Base-by-base conservation (phyloP, 2,113 vertebrate genomes). In the Gorsachius goisagi region DNA sequence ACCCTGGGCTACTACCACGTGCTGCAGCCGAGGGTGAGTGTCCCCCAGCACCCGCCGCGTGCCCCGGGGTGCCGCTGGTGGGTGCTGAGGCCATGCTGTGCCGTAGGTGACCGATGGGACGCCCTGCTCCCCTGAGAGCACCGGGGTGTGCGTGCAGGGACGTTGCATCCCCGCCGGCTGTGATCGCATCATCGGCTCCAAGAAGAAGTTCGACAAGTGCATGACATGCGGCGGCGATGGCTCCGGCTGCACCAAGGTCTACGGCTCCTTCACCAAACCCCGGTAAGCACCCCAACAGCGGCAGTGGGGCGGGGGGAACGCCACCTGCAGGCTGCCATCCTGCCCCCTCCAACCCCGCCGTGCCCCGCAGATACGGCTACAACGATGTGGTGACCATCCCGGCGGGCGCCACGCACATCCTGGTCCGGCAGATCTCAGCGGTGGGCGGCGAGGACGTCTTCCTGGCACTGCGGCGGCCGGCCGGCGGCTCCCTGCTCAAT, bases 151-250 rank as follows among this genome's bases (percentile, higher is more conserved):
- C 8, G 98, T 98, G 33, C 98, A 97, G 80, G 98, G 98, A 9
- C 98, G 94, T 59, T 98, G 98, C n/a, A 22, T 98, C 76, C 97
- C 98, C 3, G 91, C 98, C 0, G 98, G 98, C 83, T 98, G 98
- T 26, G 98, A 98, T 58, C 93, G 89, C 1, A 8, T 98, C 74
- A 98, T 98, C 5, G 98, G 98, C 68, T 98, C 98, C 73, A 98
- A 97, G 87, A 98, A 97, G 95, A 98, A 97, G 94, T 98, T 98
- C 6, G 98, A 98, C 41, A 98, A 98, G 66, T 98, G 98, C 93
- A 98, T 98, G 98, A 93, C 47, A 24, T 98, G 98, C 3, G 98
- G 98, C 2, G 98, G 98, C 3, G 95, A 98, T 2, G 97, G 98
- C 22, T 97, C 96, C 4, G 4, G 78, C 27, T 98, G 98, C 95